phyloP scores from a whole-genome alignment of 2,888 invertebrate species.

The Polydrusus tereticollis region DNA sequence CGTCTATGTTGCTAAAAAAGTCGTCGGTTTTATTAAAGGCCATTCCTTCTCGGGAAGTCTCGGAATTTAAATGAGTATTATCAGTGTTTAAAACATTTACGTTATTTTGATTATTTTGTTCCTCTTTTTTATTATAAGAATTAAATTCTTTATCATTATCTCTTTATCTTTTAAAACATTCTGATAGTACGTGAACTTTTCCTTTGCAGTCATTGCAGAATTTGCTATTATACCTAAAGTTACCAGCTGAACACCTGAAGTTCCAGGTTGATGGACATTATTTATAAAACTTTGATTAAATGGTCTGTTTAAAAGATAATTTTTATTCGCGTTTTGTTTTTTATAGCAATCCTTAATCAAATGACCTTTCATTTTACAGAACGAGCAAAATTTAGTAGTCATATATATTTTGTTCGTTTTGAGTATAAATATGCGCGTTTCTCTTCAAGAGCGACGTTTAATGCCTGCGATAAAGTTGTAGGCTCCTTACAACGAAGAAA shows the following conservation, averaged over 20 bases:
- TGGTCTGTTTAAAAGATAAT: background rate
- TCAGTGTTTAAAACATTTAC: background rate
- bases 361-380: conserved; percentile 27
- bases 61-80: background rate
- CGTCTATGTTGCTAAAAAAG: no score
- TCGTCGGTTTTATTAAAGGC: background rate
- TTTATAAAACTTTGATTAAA: background rate
- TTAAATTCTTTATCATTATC: conserved; percentile 14
- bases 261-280: background rate
- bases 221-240: background rate
- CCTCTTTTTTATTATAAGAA: background rate
- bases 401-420: background rate
- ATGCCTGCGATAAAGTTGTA: conserved; percentile 20
- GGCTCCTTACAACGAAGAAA: conserved; percentile 19
- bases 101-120: background rate
- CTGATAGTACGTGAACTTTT: background rate
- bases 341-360: conserved; percentile 27
- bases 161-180: conserved; percentile 40
- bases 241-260: background rate
- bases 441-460: conserved; percentile 23
- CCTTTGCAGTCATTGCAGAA: background rate
- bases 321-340: background rate
- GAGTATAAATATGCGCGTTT: background rate
- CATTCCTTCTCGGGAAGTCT: background rate
- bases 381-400: conserved; percentile 10